These are phyloP conservation scores for Acanthurus lineatus DNA, from an alignment of 2,797 vertebrate species.

Conservation along the genomic window DNA sequence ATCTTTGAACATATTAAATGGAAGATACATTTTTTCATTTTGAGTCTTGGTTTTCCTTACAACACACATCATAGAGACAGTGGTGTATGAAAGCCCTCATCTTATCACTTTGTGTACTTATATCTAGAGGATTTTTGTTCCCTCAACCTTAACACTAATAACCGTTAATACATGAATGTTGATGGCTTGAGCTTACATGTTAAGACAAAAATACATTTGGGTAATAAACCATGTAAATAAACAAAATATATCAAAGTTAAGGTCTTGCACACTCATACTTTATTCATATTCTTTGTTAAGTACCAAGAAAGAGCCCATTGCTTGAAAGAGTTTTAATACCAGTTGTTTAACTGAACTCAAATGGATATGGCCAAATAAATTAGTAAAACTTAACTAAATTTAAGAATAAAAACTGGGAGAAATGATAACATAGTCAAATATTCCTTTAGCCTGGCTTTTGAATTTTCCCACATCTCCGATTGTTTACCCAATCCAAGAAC, in stretches of 20 bases:
- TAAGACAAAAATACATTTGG: neutral
- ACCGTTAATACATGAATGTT: constrained; percentile 3
- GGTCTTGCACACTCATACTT: neutral
- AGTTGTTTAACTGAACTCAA: neutral
- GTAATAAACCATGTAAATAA: neutral
- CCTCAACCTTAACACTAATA: neutral
- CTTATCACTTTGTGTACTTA: neutral
- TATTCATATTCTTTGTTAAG: too few relatives aligned
- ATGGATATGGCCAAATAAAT: neutral
- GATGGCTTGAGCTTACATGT: neutral
- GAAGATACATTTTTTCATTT: constrained; percentile 50
- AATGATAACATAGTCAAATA: neutral
- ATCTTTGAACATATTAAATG: constrained; percentile 74
- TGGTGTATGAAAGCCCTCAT: neutral
- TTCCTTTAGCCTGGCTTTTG: neutral
- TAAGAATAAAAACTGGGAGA: neutral
- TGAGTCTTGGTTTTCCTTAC: constrained; percentile 46
- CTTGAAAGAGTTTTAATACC: neutral
- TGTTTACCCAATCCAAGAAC: neutral
- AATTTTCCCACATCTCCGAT: neutral
- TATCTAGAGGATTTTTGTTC: constrained; percentile 5
- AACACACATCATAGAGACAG: neutral
- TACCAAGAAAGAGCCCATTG: neutral
- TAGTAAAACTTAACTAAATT: neutral
- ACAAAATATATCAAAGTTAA: neutral